Conservation (phyloP, 1,140 invertebrate species). For the Tetranychus urticae region DNA sequence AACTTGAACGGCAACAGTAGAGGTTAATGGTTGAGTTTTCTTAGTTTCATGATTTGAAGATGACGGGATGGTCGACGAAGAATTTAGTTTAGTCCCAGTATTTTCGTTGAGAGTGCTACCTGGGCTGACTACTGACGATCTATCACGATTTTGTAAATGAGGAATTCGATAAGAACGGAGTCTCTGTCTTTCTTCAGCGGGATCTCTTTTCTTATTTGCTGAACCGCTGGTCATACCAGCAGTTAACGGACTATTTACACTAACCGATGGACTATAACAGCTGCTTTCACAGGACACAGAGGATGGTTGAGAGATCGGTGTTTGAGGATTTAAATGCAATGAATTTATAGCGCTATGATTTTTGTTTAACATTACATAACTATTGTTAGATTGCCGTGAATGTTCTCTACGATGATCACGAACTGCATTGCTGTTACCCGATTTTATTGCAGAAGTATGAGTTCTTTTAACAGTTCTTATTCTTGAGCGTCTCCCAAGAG, state of each 20-base stretch:
- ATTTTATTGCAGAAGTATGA: not conserved
- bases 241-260: not conserved
- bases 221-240: not conserved
- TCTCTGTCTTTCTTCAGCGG: conserved; percentile 8
- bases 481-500: not conserved
- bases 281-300: conserved; percentile 5
- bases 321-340: not conserved
- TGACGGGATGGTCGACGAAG: not conserved
- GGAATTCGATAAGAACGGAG: conserved; percentile 9
- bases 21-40: not conserved
- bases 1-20: not conserved
- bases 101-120: not conserved
- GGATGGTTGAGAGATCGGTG: conserved; percentile 2
- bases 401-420: not conserved
- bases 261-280: conserved; percentile 3
- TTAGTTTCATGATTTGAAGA: not conserved
- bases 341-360: not conserved
- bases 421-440: not conserved
- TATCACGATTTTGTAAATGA: conserved; percentile 5
- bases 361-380: not conserved
- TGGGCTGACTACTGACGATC: not conserved
- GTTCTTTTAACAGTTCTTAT: not conserved
- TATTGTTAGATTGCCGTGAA: not conserved
- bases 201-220: conserved; percentile 1
- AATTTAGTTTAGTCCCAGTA: not conserved